These are phyloP conservation scores for Dasyurus viverrinus DNA, from an alignment of 2,113 vertebrate species.

Conservation along the genomic window DNA sequence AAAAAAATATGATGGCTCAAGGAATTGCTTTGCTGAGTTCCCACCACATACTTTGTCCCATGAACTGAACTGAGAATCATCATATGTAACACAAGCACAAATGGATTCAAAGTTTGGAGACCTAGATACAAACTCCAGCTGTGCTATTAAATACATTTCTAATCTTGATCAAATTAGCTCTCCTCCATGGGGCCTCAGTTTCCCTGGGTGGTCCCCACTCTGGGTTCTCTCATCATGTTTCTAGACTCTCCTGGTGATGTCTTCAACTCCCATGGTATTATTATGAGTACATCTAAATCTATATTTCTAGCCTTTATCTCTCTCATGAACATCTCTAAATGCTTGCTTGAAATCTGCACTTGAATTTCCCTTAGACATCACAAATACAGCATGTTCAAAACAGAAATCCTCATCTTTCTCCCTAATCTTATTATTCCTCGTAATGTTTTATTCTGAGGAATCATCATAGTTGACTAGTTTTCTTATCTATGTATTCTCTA, in stretches of 20 bases:
- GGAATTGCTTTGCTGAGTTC: conserved; percentile 11
- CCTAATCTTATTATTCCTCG: neutral
- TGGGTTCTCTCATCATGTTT: neutral
- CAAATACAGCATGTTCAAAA: neutral
- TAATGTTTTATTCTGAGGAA: neutral
- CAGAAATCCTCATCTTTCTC: neutral
- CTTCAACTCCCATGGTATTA: neutral
- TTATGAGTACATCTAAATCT: neutral
- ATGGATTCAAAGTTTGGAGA: neutral
- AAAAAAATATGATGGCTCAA: neutral
- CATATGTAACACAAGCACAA: neutral
- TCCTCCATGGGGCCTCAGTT: neutral
- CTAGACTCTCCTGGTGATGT: neutral
- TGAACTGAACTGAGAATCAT: neutral
- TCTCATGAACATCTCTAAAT: neutral
- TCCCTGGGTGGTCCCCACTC: neutral
- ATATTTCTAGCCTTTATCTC: neutral
- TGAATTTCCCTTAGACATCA: neutral
- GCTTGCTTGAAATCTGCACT: neutral
- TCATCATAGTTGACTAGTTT: neutral
- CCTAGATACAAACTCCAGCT: neutral
- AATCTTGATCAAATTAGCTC: neutral
- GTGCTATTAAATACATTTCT: neutral
- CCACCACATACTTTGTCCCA: conserved; percentile 72
- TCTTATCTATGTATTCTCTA: neutral